These are phyloP conservation scores for Leptinotarsa tumamoca DNA, from an alignment of 2,888 invertebrate genomes.

Conservation along the genomic window DNA sequence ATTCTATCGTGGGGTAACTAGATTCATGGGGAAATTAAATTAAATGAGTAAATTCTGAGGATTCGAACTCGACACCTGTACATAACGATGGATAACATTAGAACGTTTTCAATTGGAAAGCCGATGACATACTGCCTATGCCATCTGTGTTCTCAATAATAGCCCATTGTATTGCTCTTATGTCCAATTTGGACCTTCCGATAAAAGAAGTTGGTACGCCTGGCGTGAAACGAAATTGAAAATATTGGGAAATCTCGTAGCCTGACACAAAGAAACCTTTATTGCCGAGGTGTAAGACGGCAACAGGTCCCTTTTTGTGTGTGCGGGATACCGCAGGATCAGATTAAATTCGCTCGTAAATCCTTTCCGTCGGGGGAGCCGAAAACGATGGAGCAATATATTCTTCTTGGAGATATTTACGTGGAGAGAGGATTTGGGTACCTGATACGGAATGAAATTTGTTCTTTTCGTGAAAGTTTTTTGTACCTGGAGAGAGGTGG, in stretches of 20 bases:
- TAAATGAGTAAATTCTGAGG: too few species aligned
- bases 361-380: conserved; percentile 2
- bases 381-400: conserved; percentile 24
- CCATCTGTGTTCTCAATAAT: too few species aligned
- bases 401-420: conserved; percentile 15
- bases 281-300: conserved; percentile 7
- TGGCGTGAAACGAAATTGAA: conserved; percentile 4
- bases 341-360: conserved; percentile 26
- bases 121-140: too few species aligned
- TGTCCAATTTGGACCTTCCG: neutral
- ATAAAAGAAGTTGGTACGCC: neutral
- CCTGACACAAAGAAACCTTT: neutral
- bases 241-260: neutral
- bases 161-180: too few species aligned
- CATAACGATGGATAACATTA: too few species aligned
- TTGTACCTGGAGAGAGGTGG: neutral
- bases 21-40: too few species aligned
- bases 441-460: conserved; percentile 11
- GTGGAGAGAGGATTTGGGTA: conserved; percentile 1
- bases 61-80: too few species aligned
- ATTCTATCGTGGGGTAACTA: too few species aligned
- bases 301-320: conserved; percentile 22
- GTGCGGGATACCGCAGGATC: conserved; percentile 1
- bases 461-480: neutral
- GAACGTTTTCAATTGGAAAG: too few species aligned